Evolutionary conservation across 2,113 vertebrate species (phyloP).

Genomic region (Ctenomys sociabilis): DNA sequence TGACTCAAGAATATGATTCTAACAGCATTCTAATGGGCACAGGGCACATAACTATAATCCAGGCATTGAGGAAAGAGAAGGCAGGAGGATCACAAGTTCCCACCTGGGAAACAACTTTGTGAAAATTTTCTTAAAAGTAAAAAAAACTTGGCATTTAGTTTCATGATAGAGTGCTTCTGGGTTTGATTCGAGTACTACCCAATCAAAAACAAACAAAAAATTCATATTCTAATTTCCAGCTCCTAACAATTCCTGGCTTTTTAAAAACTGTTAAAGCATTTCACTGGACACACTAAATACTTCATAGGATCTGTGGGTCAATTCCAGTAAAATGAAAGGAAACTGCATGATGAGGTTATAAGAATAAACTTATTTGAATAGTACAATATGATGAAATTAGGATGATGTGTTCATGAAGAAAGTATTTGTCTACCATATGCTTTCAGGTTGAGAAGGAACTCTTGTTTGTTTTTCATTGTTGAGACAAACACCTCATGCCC

Average conservation of each 20-base stretch:
- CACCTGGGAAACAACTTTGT: background rate
- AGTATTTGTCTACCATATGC: background rate
- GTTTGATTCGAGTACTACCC: background rate
- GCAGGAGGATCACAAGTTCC: background rate
- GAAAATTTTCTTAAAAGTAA: background rate
- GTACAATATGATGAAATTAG: background rate
- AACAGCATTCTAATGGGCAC: background rate
- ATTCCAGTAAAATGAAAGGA: background rate
- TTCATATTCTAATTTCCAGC: background rate
- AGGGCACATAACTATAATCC: background rate
- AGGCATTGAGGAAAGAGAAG: background rate
- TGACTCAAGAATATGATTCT: background rate
- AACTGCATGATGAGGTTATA: background rate
- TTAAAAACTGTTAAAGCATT: background rate
- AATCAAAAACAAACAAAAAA: background rate
- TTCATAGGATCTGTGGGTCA: background rate
- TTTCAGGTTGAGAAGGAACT: constrained; percentile 35
- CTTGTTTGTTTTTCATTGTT: background rate
- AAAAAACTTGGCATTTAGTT: background rate
- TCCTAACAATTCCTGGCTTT: background rate
- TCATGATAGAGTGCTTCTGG: background rate
- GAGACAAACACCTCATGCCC: too few species aligned
- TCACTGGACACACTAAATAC: background rate
- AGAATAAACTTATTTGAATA: constrained; percentile 13
- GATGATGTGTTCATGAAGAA: background rate